These are phyloP conservation scores for Leptodactylus fuscus DNA, from an alignment of 2,113 vertebrate genomes.

Conservation along the genomic window DNA sequence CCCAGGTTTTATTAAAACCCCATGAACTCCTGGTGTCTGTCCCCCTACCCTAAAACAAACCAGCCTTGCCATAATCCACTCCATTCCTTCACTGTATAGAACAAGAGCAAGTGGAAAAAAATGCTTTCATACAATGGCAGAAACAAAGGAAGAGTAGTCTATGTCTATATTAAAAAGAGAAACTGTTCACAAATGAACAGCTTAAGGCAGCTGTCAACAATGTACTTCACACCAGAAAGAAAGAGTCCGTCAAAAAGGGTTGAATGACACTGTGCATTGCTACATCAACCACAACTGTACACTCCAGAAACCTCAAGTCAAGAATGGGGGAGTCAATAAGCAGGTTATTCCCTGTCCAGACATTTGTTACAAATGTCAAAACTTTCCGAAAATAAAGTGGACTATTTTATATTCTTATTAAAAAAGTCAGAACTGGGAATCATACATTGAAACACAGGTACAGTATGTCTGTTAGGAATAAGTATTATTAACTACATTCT, in stretches of 20 bases:
- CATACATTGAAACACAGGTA: constrained; percentile 79
- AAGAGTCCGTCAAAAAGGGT: constrained; percentile 56
- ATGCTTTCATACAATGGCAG: constrained; percentile 51
- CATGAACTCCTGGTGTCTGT: neutral
- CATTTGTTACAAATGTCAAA: constrained; percentile 84
- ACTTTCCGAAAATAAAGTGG: constrained; percentile 79
- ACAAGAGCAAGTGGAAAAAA: constrained; percentile 17
- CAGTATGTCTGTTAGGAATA: constrained; percentile 79
- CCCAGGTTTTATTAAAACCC: neutral
- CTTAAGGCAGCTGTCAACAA: constrained; percentile 71
- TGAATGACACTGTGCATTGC: constrained; percentile 66
- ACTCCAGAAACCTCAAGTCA: constrained; percentile 75
- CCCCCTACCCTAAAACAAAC: neutral
- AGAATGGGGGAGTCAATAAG: constrained; percentile 75
- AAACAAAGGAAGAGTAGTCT: constrained; percentile 58
- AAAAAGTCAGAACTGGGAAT: constrained; percentile 72
- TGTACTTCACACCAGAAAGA: constrained; percentile 66
- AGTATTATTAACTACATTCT: constrained; percentile 89
- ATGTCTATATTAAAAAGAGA: constrained; percentile 61
- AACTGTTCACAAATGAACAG: constrained; percentile 73
- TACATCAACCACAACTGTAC: constrained; percentile 67
- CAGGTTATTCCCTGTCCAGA: constrained; percentile 79
- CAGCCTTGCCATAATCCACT: neutral
- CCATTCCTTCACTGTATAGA: neutral
- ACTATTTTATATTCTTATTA: constrained; percentile 65